Conservation (phyloP, 2,797 vertebrate species). For the Clarias laeviceps region DNA sequence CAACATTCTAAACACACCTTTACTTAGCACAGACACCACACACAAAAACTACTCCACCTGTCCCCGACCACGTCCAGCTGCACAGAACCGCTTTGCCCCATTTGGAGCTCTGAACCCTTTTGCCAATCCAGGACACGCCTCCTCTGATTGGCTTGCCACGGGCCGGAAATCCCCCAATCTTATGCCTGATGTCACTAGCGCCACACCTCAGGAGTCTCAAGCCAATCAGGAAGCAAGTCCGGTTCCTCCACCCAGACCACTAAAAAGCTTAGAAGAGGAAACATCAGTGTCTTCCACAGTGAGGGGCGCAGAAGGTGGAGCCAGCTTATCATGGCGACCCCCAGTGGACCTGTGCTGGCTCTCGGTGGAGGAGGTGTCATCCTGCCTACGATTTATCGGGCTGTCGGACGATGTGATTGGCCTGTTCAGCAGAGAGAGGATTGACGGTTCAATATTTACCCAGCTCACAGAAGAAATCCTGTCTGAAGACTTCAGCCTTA, state of each 20-base stretch:
- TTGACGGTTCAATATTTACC: constrained; percentile 95
- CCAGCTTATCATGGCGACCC: constrained; percentile 79
- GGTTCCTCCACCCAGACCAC: constrained; percentile 59
- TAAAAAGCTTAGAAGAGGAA: constrained; percentile 73
- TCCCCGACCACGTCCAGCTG: constrained; percentile 79
- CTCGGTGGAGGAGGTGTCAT: constrained; percentile 93
- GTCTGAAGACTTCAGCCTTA: constrained; percentile 93
- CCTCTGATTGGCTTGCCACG: constrained; percentile 68
- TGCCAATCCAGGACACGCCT: constrained; percentile 70
- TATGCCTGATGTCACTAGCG: constrained; percentile 54
- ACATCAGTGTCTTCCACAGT: constrained; percentile 60
- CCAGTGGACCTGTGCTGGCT: constrained; percentile 88
- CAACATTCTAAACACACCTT: constrained; percentile 67
- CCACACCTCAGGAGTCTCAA: constrained; percentile 59
- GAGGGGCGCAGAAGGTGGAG: constrained; percentile 81
- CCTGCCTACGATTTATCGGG: constrained; percentile 93
- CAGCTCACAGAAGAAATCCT: constrained; percentile 97
- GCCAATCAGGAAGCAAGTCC: constrained; percentile 59
- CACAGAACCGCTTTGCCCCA: constrained; percentile 89
- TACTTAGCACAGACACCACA: constrained; percentile 66
- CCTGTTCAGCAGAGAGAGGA: constrained; percentile 91
- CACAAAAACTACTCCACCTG: constrained; percentile 78
- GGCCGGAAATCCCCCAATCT: constrained; percentile 69
- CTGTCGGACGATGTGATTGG: constrained; percentile 91
- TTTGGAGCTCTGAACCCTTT: constrained; percentile 93